Evolutionary conservation across 2,113 vertebrate genomes (phyloP), one percentile per base, ranked within the genome.

Genomic region (Illadopsis cleaveri): DNA sequence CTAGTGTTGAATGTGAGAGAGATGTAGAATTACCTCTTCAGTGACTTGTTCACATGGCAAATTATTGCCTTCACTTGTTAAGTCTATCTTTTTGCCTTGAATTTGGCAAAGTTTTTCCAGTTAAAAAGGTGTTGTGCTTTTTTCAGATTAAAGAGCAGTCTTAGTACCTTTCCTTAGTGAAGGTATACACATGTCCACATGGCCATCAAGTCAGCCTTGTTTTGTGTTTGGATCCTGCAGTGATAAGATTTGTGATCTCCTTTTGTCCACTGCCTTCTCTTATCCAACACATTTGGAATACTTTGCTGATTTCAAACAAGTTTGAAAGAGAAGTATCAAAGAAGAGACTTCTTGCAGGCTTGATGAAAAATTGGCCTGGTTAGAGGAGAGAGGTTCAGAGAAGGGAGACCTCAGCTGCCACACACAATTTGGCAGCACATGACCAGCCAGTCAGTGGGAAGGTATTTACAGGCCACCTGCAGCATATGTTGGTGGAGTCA

Each of bases 401-500:
- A 73, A 81, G 11, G 37, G 69, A 57, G 11, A 82, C 7, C 12
- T 77, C 21, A 44, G 54, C 42, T 44, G 42, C 60, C 37, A 53
- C 18, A 42, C 22, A 1, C 22, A 31, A 3, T 64, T 33, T 33
- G 47, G 35, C 38, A 83, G 38, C 22, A 31, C 10, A 10, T 4
- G 21, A 35, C 7, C 37, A 81, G 20, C 11, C 2, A 3, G 38
- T 50, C 25, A 48, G 23, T 5, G 20, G n/a, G 33, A 42, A 22
- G 35, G 14, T 60, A 38, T 69, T 62, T 51, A 45, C 35, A 68
- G 47, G 30, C 5, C 54, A 57, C 50, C 13, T 68, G 28, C 66
- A 82, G 20, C 0, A 0, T 11, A 54, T 4, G 1, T 42, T 50
- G 38, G 30, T 28, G 21, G 5, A 12, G 4, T 58, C 48, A 65